These are phyloP conservation scores for Hepsetus odoe DNA, from an alignment of 2,113 vertebrate species.

Conservation along the genomic window DNA sequence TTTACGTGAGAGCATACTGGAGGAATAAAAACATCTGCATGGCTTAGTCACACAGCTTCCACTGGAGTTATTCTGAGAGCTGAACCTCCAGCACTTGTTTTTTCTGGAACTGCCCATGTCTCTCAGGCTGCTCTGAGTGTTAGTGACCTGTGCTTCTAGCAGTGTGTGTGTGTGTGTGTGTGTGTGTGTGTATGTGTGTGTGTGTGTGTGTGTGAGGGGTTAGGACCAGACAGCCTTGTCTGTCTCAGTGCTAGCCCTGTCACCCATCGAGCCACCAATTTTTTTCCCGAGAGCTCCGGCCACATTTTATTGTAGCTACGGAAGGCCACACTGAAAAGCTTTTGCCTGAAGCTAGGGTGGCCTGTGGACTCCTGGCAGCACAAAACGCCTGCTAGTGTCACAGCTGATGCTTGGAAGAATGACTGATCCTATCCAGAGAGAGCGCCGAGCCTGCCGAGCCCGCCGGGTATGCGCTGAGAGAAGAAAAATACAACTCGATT, in stretches of 20 bases:
- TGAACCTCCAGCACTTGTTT: neutral
- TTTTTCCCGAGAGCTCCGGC: neutral
- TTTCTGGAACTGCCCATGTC: slow-evolving; percentile 1
- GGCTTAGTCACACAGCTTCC: neutral
- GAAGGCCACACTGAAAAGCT: slow-evolving; percentile 40
- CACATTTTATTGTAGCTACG: slow-evolving; percentile 30
- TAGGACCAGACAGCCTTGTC: slow-evolving; percentile 33
- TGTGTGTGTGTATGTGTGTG: slow-evolving; percentile 26
- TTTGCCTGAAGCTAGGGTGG: neutral
- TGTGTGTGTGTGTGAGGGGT: slow-evolving; percentile 48
- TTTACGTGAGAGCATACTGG: slow-evolving; percentile 13
- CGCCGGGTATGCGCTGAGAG: neutral
- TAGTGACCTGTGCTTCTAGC: slow-evolving; percentile 34
- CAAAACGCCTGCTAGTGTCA: slow-evolving; percentile 52
- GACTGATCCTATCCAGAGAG: slow-evolving; percentile 30
- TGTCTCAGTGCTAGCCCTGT: slow-evolving; percentile 1
- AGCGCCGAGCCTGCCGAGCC: neutral
- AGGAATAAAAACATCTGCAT: slow-evolving; percentile 9
- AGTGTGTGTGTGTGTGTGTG: slow-evolving; percentile 9
- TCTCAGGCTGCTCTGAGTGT: neutral
- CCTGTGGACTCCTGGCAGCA: slow-evolving; percentile 15
- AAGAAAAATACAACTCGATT: slow-evolving; percentile 35
- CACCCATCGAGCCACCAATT: slow-evolving; percentile 27
- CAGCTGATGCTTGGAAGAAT: slow-evolving; percentile 36
- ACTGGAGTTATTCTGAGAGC: slow-evolving; percentile 1